Conservation (phyloP, 1,140 invertebrate species). For the Theocolax elegans region DNA sequence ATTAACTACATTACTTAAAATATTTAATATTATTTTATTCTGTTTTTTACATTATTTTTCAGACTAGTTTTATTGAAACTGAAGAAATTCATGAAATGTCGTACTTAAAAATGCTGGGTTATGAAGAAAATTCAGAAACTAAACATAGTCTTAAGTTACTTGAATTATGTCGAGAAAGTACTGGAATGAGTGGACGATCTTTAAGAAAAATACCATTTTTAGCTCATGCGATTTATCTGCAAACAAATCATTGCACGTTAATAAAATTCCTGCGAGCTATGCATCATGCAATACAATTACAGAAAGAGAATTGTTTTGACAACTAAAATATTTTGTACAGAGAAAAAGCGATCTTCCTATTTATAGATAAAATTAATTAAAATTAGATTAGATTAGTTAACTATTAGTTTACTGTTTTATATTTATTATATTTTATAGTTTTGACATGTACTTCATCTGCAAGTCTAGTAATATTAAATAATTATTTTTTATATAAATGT, state of each 20-base stretch:
- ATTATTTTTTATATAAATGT: no score
- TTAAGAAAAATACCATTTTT: constrained; percentile 90
- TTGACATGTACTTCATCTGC: no score
- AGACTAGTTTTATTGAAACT: constrained; percentile 68
- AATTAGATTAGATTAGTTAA: no score
- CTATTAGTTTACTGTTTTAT: no score
- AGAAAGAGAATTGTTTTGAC: constrained; percentile 45
- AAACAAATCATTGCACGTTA: constrained; percentile 45
- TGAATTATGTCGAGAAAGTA: constrained; percentile 70
- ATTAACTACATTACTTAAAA: constrained; percentile 10
- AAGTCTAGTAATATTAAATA: no score
- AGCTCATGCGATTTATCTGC: constrained; percentile 73
- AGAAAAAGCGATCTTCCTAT: not conserved
- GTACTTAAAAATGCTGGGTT: constrained; percentile 50
- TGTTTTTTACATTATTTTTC: constrained; percentile 46
- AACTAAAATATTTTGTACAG: not conserved
- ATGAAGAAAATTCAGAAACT: constrained; percentile 53
- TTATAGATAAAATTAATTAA: not conserved
- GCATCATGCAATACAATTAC: constrained; percentile 53
- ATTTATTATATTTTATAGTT: not conserved
- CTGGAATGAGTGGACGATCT: constrained; percentile 84
- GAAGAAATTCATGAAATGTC: constrained; percentile 54
- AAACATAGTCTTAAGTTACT: constrained; percentile 56
- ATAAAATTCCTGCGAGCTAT: constrained; percentile 55
- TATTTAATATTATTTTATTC: not conserved